These are phyloP conservation scores for Eupeodes luniger DNA, from an alignment of 2,888 invertebrate species.

Conservation along the genomic window DNA sequence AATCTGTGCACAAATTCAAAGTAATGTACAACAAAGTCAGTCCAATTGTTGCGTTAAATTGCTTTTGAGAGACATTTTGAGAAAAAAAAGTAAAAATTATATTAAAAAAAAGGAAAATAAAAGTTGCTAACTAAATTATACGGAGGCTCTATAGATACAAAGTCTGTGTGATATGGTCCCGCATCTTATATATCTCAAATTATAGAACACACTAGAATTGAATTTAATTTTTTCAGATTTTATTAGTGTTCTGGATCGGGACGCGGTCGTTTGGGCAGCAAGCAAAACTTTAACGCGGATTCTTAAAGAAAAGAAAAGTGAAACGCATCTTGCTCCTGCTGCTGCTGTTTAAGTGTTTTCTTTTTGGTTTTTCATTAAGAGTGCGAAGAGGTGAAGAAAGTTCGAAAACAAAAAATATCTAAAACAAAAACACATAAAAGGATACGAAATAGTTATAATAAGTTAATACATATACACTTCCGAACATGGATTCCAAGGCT, in stretches of 20 bases:
- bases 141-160: slow-evolving; percentile 64
- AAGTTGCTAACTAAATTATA: slow-evolving; percentile 57
- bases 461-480: neutral
- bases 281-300: slow-evolving; percentile 58
- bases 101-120: neutral
- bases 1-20: slow-evolving; percentile 69
- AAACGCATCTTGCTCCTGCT: slow-evolving; percentile 40
- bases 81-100: slow-evolving; percentile 10
- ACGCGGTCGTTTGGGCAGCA: slow-evolving; percentile 72
- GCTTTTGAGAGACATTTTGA: slow-evolving; percentile 53
- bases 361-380: slow-evolving; percentile 28
- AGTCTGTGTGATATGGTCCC: slow-evolving; percentile 56
- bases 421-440: neutral
- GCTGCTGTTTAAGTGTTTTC: neutral
- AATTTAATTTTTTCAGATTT: slow-evolving; percentile 71
- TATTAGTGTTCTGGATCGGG: slow-evolving; percentile 75
- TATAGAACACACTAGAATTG: slow-evolving; percentile 47
- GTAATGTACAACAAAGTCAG: slow-evolving; percentile 65
- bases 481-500: slow-evolving; percentile 17
- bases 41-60: slow-evolving; percentile 74
- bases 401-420: neutral
- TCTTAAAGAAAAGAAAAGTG: slow-evolving; percentile 52
- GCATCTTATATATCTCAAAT: slow-evolving; percentile 55
- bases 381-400: slow-evolving; percentile 32
- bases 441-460: neutral